Conservation (phyloP, 2,113 vertebrate genomes). For the Pardalotus punctatus region DNA sequence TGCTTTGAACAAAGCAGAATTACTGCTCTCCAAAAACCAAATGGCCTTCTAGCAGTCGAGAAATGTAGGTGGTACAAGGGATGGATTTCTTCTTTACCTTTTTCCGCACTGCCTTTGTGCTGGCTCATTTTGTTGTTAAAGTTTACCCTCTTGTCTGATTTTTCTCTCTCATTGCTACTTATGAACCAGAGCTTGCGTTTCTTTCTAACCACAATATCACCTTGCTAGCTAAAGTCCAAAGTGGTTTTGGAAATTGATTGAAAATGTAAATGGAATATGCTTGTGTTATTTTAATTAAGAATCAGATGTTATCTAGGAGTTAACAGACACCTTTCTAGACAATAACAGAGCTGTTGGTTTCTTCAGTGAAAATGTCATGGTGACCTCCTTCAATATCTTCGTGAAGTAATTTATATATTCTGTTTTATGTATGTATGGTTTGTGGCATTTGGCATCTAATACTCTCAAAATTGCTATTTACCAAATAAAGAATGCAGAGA, state of each 20-base stretch:
- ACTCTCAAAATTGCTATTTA: background rate
- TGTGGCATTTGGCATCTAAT: background rate
- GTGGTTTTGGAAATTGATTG: background rate
- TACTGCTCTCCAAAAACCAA: background rate
- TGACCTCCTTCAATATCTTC: background rate
- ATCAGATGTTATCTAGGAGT: background rate
- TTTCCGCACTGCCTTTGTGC: background rate
- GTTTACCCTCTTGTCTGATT: background rate
- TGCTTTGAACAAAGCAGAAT: background rate
- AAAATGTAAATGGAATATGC: background rate
- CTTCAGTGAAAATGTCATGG: background rate
- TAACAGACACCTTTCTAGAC: background rate
- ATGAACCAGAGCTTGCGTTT: background rate
- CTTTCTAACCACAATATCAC: background rate
- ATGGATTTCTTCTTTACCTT: background rate
- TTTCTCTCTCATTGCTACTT: background rate
- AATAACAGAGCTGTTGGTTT: background rate
- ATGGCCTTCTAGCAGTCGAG: background rate
- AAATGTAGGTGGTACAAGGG: background rate
- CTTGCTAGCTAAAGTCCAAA: background rate
- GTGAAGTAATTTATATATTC: background rate
- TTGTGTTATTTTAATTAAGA: background rate
- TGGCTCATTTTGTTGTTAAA: background rate
- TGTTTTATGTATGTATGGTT: background rate
- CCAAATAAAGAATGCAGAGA: background rate